Evolutionary conservation across 1,140 invertebrate species (phyloP), one percentile per base, ranked within the genome.

Genomic region (Aphidius gifuensis): DNA sequence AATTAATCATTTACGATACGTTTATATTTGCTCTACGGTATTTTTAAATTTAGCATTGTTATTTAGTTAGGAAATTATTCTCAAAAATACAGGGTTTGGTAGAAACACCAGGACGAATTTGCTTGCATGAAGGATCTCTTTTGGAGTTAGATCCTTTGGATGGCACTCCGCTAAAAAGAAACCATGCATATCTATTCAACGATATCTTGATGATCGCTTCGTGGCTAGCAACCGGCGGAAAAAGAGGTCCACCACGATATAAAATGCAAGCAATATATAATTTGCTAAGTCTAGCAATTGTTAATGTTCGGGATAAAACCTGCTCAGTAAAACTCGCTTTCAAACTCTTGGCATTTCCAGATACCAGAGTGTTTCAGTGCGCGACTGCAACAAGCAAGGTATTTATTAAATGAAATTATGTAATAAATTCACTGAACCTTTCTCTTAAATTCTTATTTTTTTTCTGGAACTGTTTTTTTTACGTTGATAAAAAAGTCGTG

Each of bases 151-250:
- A 97, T 77, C 84, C 90, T 5, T 85, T 93, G 62, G 92, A 94
- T 64, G 94, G 94, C 68, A 88, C 88, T 16, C 89, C 91, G 3
- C 80, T 97, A 42, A 92, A 94, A 74, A 86, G 91, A 71, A 89
- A 96, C 67, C 92, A 95, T 73, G 92, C 91, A n/a, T 97, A 96
- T 79, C 85, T 98, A 46, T 91, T 98, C 62, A 96, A 91, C 75
- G 95, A 98, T 79, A 85, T 88, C 50, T 75, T 93, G 3, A 88
- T 92, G 78, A 83, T 92, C 47, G 87, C 90, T 11, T 79, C 78
- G 9, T 79, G 73, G 74, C 62, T 82, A 16, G 70, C 71, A 11
- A 78, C 76, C 57, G 68, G 73, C 62, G 78, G 65, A 64, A 88
- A 86, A 66, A 83, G 90, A 69, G 91, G 91, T 32, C 89, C 89